A percentile compares a stretch with the other conserved stretches of the same genome.
Conservation (phyloP, 2,113 vertebrate genomes). For the Paracanthobrama guichenoti region DNA sequence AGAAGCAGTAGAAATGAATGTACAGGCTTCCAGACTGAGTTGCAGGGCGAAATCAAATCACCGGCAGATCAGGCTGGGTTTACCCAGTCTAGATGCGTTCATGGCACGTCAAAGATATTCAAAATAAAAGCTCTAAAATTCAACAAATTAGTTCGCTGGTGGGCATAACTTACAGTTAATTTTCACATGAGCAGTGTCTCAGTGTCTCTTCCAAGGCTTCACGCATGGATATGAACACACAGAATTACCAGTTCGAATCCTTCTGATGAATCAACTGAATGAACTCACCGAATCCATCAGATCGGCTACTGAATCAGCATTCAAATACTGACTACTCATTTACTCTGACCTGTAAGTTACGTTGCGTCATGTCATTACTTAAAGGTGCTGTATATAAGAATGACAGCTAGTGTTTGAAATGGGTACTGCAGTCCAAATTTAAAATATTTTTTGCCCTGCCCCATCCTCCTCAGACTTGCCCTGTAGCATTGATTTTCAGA, state of each 20-base stretch:
- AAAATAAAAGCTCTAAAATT: background rate
- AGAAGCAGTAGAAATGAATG: no score
- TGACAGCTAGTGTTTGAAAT: no score
- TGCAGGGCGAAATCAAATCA: no score
- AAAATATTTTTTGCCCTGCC: no score
- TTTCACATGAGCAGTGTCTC: background rate
- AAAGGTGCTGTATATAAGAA: no score
- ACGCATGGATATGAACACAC: background rate
- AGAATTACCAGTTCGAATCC: background rate
- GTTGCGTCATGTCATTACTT: background rate
- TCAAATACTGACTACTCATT: background rate
- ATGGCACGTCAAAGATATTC: background rate
- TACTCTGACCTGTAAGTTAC: background rate
- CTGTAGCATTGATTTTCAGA: no score
- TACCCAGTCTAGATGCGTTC: no score
- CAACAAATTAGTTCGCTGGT: background rate
- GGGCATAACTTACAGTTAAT: background rate
- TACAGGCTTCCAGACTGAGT: no score
- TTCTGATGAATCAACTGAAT: background rate
- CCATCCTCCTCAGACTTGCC: no score
- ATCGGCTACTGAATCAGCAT: background rate
- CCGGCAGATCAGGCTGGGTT: no score
- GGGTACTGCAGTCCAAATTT: no score
- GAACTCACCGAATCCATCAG: background rate
- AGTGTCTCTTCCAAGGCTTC: background rate